Conservation (phyloP, 1,140 invertebrate species). For the Parasteatoda tepidariorum region DNA sequence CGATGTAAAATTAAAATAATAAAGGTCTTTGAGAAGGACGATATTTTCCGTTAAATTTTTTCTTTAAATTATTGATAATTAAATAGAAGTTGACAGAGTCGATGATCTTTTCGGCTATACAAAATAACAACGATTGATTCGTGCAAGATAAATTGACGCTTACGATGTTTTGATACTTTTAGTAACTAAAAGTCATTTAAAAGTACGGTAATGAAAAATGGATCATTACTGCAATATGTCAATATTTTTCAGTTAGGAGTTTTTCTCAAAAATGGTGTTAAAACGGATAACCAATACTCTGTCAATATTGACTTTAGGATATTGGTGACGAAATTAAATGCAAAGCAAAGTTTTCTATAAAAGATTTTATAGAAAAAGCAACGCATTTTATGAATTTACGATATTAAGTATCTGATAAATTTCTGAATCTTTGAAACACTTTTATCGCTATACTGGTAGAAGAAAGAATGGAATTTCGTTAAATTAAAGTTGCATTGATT, state of each 20-base stretch:
- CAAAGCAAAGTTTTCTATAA: background rate
- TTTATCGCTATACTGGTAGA: too few relatives aligned
- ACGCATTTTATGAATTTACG: background rate
- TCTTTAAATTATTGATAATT: background rate
- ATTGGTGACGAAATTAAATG: background rate
- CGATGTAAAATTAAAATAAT: too few relatives aligned
- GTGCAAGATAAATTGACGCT: background rate
- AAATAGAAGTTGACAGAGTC: background rate
- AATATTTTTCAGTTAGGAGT: slow-evolving; percentile 47
- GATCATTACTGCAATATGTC: slow-evolving; percentile 39
- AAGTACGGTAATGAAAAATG: slow-evolving; percentile 48
- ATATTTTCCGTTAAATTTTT: too few relatives aligned
- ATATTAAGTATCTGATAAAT: background rate
- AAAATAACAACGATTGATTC: background rate
- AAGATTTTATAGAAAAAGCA: background rate
- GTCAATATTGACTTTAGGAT: slow-evolving; percentile 9
- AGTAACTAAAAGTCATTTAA: slow-evolving; percentile 50
- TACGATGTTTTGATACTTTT: background rate
- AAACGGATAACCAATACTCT: slow-evolving; percentile 52
- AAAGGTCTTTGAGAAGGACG: too few relatives aligned
- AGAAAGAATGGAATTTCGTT: too few relatives aligned
- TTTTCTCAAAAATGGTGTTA: slow-evolving; percentile 29
- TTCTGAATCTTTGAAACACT: too few relatives aligned
- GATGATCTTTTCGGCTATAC: background rate
- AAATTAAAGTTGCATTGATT: too few relatives aligned